Conservation (phyloP, 2,797 vertebrate species). For the Hippocampus kuda region DNA sequence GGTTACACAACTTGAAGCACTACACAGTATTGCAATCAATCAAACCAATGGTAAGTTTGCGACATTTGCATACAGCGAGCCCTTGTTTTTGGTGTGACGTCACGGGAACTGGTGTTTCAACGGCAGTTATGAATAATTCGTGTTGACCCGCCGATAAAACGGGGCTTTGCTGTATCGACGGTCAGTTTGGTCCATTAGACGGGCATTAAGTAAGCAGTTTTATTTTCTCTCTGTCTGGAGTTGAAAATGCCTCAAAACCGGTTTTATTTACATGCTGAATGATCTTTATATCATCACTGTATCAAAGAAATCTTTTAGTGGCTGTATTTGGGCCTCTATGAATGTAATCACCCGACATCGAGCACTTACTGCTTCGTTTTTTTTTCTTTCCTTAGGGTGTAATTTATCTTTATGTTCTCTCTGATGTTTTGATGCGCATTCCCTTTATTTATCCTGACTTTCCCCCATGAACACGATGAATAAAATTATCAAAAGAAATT, state of each 20-base stretch:
- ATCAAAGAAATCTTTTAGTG: background rate
- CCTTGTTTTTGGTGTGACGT: too few relatives aligned
- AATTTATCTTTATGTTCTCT: background rate
- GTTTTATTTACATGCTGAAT: too few relatives aligned
- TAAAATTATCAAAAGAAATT: conserved; percentile 4
- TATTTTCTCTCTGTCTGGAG: conserved; percentile 3
- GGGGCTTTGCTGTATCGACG: too few relatives aligned
- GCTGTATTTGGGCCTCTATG: background rate
- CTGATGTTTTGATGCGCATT: conserved; percentile 15
- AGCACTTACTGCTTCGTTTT: conserved; percentile 14
- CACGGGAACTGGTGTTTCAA: too few relatives aligned
- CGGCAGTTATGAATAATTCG: too few relatives aligned
- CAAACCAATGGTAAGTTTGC: background rate
- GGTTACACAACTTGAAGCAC: conserved; percentile 46
- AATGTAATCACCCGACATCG: conserved; percentile 21
- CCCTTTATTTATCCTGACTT: conserved; percentile 31
- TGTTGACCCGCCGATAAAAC: too few relatives aligned
- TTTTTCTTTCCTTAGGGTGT: background rate
- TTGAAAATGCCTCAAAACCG: conserved; percentile 27
- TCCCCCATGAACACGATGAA: conserved; percentile 40
- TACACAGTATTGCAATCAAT: conserved; percentile 4
- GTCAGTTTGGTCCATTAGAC: too few relatives aligned
- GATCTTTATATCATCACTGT: background rate
- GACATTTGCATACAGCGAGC: conserved; percentile 16
- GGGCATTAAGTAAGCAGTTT: background rate